Conservation (phyloP, 2,888 invertebrate genomes). For the Zhengitettix transpicula region DNA sequence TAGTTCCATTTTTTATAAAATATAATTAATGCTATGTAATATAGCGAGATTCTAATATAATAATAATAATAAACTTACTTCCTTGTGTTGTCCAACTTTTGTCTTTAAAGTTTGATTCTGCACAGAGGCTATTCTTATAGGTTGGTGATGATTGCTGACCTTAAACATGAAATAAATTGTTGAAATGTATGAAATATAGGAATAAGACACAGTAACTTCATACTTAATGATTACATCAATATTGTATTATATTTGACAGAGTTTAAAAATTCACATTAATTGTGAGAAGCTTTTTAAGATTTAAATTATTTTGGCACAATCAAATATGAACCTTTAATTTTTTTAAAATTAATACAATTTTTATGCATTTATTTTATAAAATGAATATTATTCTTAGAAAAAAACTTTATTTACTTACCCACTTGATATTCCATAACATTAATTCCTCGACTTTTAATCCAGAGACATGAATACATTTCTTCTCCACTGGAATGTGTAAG, state of each 20-base stretch:
- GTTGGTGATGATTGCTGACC: constrained; percentile 23
- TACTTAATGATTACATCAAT: not conserved
- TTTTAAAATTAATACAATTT: too few species aligned
- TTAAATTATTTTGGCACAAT: too few species aligned
- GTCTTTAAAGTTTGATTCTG: constrained; percentile 31
- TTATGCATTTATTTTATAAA: too few species aligned
- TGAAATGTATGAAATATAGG: not conserved
- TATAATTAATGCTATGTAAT: not conserved
- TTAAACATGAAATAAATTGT: constrained; percentile 10
- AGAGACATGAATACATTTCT: constrained; percentile 39
- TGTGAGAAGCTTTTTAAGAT: too few species aligned
- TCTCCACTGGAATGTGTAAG: constrained; percentile 29
- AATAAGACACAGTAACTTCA: too few species aligned
- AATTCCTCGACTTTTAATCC: constrained; percentile 37
- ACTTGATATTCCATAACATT: constrained; percentile 44
- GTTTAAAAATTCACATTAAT: too few species aligned
- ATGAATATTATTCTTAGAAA: too few species aligned
- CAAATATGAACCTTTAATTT: too few species aligned
- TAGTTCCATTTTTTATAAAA: not conserved
- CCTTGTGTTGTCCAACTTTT: constrained; percentile 44
- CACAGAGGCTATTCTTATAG: constrained; percentile 28
- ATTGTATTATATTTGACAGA: not conserved
- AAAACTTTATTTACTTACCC: constrained; percentile 18
- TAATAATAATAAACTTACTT: constrained; percentile 27
- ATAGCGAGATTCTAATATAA: not conserved